Evolutionary conservation across 2,113 vertebrate genomes (phyloP).

Genomic region (Suncus etruscus): DNA sequence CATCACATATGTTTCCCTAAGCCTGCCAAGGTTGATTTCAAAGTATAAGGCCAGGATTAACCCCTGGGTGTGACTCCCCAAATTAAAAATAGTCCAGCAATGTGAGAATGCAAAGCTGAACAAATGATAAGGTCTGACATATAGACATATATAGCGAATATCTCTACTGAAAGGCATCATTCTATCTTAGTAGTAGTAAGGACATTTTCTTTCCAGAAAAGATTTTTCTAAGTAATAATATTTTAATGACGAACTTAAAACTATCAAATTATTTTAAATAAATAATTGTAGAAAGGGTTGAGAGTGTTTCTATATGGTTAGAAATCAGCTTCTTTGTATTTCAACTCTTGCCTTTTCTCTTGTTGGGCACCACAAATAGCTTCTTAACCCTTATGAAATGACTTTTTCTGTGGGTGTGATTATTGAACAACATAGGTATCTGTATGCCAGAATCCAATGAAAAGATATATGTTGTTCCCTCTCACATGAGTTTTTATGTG

Average conservation of each 20-base stretch:
- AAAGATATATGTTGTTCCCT: not conserved
- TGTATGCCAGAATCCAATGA: not conserved
- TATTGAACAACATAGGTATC: rapidly evolving
- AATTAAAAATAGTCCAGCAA: too few relatives aligned
- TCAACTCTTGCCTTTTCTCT: not conserved
- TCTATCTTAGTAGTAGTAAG: not conserved
- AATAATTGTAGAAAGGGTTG: not conserved
- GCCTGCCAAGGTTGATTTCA: too few relatives aligned
- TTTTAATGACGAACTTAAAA: not conserved
- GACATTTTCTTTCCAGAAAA: not conserved
- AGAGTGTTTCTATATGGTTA: not conserved
- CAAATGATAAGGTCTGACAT: too few relatives aligned
- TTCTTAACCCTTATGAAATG: too few relatives aligned
- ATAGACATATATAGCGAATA: rapidly evolving
- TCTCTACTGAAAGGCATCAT: rapidly evolving
- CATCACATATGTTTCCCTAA: too few relatives aligned
- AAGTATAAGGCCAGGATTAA: too few relatives aligned
- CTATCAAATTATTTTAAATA: not conserved
- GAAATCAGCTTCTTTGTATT: not conserved
- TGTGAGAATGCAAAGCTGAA: not conserved
- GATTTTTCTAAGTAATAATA: not conserved
- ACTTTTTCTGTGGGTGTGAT: not conserved
- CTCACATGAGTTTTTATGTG: not conserved
- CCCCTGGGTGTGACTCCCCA: too few relatives aligned
- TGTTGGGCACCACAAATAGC: not conserved